A percentile compares a stretch with the other conserved stretches of the same genome.
phyloP scores from a whole-genome alignment of 2,797 vertebrate species.

The Nannoperca australis region DNA sequence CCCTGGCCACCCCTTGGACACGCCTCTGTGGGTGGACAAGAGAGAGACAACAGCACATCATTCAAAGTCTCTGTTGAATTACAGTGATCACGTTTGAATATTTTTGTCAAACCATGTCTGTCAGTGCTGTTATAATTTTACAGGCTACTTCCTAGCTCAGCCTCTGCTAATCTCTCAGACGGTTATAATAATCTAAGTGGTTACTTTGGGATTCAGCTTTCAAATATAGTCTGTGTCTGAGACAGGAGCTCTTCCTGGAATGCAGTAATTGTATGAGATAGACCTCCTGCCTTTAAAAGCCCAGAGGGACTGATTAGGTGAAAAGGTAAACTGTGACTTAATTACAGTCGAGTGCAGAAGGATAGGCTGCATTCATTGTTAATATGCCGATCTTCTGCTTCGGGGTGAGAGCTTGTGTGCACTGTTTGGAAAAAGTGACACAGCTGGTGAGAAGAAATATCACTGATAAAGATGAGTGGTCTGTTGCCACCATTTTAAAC shows the following conservation, averaged over 20 bases:
- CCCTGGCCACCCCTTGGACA: neutral
- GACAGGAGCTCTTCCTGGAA: constrained; percentile 35
- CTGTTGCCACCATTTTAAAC: constrained; percentile 15
- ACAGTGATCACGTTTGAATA: neutral
- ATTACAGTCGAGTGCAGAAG: constrained; percentile 54
- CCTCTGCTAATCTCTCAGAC: constrained; percentile 9
- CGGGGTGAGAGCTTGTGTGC: neutral
- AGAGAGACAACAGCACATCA: neutral
- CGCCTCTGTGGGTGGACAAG: neutral
- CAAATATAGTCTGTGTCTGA: constrained; percentile 36
- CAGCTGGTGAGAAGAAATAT: neutral
- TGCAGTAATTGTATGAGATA: constrained; percentile 45
- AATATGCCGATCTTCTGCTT: constrained; percentile 12
- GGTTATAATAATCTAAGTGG: constrained; percentile 25
- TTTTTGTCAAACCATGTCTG: neutral
- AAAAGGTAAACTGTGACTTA: constrained; percentile 47
- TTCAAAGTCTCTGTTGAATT: neutral
- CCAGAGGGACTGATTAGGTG: constrained; percentile 65
- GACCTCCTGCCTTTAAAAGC: constrained; percentile 58
- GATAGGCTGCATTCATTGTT: constrained; percentile 20
- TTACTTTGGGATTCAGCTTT: constrained; percentile 43
- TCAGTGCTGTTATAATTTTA: neutral
- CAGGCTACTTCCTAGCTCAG: neutral
- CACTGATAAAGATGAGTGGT: neutral
- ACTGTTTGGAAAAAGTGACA: neutral